A percentile compares a stretch with the other conserved stretches of the same genome.
Evolutionary conservation across 2,113 vertebrate species (phyloP).

Genomic region (Delphinapterus leucas): DNA sequence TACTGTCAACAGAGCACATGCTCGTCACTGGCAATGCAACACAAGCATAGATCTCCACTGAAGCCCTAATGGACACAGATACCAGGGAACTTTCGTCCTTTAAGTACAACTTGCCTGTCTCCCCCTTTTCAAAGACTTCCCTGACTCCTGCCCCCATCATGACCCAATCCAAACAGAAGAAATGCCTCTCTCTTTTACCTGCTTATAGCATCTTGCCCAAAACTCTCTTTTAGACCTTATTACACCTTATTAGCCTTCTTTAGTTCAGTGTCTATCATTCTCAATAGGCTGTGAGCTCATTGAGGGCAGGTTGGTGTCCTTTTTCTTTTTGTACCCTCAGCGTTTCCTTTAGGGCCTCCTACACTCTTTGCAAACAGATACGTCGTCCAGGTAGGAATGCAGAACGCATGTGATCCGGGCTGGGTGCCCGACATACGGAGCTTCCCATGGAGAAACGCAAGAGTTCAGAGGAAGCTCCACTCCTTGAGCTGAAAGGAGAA

Average conservation of each 20-base stretch:
- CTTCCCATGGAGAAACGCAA: not conserved
- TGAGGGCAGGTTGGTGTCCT: not conserved
- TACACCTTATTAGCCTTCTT: not conserved
- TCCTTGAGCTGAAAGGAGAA: accelerated
- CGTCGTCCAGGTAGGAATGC: not conserved
- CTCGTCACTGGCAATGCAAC: not conserved
- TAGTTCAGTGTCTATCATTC: not conserved
- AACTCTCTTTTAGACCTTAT: not conserved
- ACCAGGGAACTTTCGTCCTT: not conserved
- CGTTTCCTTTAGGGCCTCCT: not conserved
- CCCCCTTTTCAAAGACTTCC: not conserved
- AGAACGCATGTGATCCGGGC: too few relatives aligned
- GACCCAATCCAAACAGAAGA: not conserved
- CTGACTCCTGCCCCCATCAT: not conserved
- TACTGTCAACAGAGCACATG: accelerated
- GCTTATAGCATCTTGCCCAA: not conserved
- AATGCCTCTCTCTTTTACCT: not conserved
- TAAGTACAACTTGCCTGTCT: accelerated
- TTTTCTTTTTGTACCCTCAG: not conserved
- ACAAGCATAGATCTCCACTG: accelerated
- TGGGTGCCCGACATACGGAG: too few relatives aligned
- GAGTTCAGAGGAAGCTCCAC: not conserved
- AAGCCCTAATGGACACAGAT: not conserved
- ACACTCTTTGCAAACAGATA: too few relatives aligned
- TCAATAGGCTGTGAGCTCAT: too few relatives aligned